These are phyloP conservation scores for Gephyroberyx darwinii DNA, from an alignment of 2,797 vertebrate species.

Conservation along the genomic window DNA sequence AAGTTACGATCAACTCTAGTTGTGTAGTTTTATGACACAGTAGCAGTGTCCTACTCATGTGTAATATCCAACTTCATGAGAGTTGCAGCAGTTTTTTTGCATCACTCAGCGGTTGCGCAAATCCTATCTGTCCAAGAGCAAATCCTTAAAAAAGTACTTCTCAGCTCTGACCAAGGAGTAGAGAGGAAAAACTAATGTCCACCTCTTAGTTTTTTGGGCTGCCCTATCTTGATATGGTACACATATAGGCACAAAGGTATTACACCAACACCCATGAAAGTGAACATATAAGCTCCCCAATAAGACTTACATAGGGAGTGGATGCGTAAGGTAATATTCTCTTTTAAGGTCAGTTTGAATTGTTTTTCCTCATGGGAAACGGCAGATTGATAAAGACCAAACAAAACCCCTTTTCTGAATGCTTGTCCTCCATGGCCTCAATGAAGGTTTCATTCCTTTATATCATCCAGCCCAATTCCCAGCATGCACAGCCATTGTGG, in stretches of 20 bases:
- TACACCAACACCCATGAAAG: constrained; percentile 56
- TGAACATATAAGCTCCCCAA: constrained; percentile 58
- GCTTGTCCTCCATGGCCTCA: constrained; percentile 81
- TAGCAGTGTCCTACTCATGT: constrained; percentile 45
- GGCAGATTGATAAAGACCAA: constrained; percentile 81
- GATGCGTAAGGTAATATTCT: constrained; percentile 80
- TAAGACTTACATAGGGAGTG: constrained; percentile 65
- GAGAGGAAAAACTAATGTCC: constrained; percentile 44
- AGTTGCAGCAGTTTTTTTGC: constrained; percentile 50
- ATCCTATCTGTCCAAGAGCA: constrained; percentile 61
- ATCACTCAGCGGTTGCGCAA: constrained; percentile 68
- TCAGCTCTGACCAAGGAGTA: constrained; percentile 58
- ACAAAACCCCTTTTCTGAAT: constrained; percentile 82
- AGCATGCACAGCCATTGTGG: constrained; percentile 82
- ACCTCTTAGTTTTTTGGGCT: constrained; percentile 43
- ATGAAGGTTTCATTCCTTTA: constrained; percentile 82
- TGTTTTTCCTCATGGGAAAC: constrained; percentile 82
- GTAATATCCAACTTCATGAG: constrained; percentile 59
- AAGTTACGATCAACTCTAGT: constrained; percentile 56
- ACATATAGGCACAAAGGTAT: constrained; percentile 44
- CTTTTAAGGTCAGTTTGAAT: constrained; percentile 83
- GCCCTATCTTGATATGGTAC: constrained; percentile 44
- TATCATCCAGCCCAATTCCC: constrained; percentile 83
- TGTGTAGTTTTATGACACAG: constrained; percentile 60
- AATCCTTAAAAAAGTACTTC: constrained; percentile 67